Base-by-base conservation (phyloP, 2,888 invertebrate genomes). In the Amphipoea oculea region DNA sequence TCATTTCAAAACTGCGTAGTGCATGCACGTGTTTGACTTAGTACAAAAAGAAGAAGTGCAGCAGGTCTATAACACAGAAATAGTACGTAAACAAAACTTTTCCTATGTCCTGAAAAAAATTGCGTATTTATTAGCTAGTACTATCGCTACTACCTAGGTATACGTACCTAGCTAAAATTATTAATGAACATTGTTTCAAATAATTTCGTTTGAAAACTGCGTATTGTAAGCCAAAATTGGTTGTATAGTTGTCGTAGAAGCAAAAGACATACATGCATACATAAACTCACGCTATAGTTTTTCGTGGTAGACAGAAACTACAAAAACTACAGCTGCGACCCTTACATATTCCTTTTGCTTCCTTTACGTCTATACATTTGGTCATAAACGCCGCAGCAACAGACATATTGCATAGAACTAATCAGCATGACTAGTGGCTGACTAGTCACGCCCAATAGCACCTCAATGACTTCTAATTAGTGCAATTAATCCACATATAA, bases 401-500 rank as follows among this genome's bases (percentile, higher is more conserved):
- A 84, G 84, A 84, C 40, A 68, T 67, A 79, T 62, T 40, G 51
- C 79, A 17, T 48, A 48, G 54, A 80, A 79, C 48, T 81, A 85
- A 79, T n/a, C 80, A 81, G 40, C 14, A 40, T 71, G 60, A 84
- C 85, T 69, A 84, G 79, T 84, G 66, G 40, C 51, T 65, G 42
- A 36, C 60, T 74, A 76, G 89, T 86, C 80, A 69, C 86, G 91
- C 78, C 76, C 88, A 86, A 93, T 93, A 92, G 74, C 78, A 75
- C 42, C 23, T 72, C 86, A 91, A 90, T 89, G 82, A 86, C 77
- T 82, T 40, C 86, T 90, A 92, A 94, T 94, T 92, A 93, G 89
- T 78, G 89, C 89, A 88, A 93, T 92, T 92, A 92, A 91, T 92
- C 82, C 79, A 74, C 69, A 48, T 63, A 85, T 81, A 86, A 85